Evolutionary conservation across 2,888 invertebrate species (phyloP), one percentile per base, ranked within the genome.

Genomic region (Athetis lepigone): DNA sequence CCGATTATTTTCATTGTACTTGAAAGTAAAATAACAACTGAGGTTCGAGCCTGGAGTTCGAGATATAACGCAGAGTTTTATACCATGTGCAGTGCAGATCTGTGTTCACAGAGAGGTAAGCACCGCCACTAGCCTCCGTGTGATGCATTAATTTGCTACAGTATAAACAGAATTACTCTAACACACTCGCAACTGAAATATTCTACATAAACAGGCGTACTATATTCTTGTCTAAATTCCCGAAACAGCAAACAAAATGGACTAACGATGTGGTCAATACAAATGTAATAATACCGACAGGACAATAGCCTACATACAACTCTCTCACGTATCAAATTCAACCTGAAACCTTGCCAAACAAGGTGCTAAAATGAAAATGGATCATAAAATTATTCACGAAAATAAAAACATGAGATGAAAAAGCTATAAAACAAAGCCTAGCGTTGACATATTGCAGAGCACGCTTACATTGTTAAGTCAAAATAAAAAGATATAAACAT

Each of bases 341-440:
- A 67, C 43, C 45, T 43, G 46, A 36, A 29, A 42, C 46, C 37
- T 43, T 37, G 6, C 23, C 47, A 27, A 70, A 65, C 60, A 74
- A 82, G 59, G 70, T 66, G 70, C 54, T 76, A 66, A 69, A 78
- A 69, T 54, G 57, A 73, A 73, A 80, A 70, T 47, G 67, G 63
- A 74, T 78, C 79, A 81, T 85, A 83, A 82, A 82, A 83, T 82
- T 82, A 84, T 82, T 79, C 82, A 81, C 71, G 74, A 81, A 82
- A 80, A 84, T 76, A 79, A 82, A 81, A 82, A 79, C 70, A 73
- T 51, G 77, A 73, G 77, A 82, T 75, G 77, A 75, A 81, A 80
- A 73, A 63, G 76, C 69, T 69, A 77, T 81, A 79, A 85, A 85
- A 83, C 82, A 83, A 84, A 84, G 75, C 79, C 51, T 54, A 74